phyloP scores from a whole-genome alignment of 1,140 invertebrate species.

The Hypsibius dujardini region DNA sequence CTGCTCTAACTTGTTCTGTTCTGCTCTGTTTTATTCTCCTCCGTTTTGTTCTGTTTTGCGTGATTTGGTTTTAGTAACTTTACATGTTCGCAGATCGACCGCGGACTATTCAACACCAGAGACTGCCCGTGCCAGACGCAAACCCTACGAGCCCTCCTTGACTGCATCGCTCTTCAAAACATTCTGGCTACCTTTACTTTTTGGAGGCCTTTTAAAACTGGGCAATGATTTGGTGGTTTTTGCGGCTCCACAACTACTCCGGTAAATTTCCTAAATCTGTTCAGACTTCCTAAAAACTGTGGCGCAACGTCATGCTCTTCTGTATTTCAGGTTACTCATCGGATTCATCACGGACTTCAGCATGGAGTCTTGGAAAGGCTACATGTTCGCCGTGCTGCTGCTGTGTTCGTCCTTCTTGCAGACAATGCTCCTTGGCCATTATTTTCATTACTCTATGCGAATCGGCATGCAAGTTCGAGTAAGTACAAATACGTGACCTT shows the following conservation, averaged over 20 bases:
- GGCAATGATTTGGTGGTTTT: not conserved
- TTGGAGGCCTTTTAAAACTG: not conserved
- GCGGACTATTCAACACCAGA: conserved; percentile 1
- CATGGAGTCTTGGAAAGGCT: conserved; percentile 39
- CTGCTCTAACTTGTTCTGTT: too few relatives aligned
- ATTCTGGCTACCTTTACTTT: not conserved
- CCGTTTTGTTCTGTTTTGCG: too few relatives aligned
- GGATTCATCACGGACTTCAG: conserved; percentile 25
- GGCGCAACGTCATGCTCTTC: not conserved
- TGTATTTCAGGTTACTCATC: not conserved
- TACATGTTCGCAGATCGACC: not conserved
- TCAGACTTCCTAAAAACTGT: not conserved
- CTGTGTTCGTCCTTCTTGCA: conserved; percentile 61
- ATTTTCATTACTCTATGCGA: conserved; percentile 72
- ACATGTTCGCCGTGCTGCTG: conserved; percentile 40
- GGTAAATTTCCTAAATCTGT: not conserved
- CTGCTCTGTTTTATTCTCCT: too few relatives aligned
- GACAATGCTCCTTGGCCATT: conserved; percentile 68
- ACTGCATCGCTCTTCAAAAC: not conserved
- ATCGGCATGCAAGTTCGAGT: conserved; percentile 69
- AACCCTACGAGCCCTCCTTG: not conserved
- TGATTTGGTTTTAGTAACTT: too few relatives aligned
- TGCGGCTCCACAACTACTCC: not conserved
- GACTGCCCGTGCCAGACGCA: not conserved
- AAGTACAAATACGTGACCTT: not conserved